These are phyloP conservation scores for Palythoa grandiflora DNA, from an alignment of 92 coral and sea anemone species.

Conservation along the genomic window DNA sequence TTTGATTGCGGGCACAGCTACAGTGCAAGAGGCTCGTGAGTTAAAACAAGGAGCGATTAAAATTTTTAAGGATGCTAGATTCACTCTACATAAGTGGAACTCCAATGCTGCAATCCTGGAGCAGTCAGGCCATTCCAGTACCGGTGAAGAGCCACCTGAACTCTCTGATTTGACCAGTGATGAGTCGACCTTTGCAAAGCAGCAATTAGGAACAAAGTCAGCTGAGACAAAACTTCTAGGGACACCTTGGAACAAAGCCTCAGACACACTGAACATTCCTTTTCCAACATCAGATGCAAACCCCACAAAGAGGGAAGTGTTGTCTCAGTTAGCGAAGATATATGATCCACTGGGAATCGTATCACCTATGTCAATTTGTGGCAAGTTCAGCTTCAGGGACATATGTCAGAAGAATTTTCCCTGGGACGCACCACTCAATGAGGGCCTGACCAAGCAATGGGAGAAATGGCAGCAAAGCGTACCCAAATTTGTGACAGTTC, in stretches of 20 bases:
- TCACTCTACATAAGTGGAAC: too few relatives aligned
- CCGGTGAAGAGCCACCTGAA: too few relatives aligned
- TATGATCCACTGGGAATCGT: constrained; percentile 45
- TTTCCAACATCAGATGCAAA: constrained; percentile 23
- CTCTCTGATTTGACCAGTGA: too few relatives aligned
- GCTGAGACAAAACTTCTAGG: too few relatives aligned
- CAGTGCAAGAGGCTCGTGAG: too few relatives aligned
- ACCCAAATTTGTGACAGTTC: constrained; percentile 5
- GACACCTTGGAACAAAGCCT: constrained; percentile 33
- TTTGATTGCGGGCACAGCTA: too few relatives aligned
- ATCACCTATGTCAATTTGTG: constrained; percentile 43
- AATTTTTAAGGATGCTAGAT: too few relatives aligned
- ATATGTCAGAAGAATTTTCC: constrained; percentile 31
- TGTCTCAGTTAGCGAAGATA: constrained; percentile 31
- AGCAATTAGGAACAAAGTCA: too few relatives aligned
- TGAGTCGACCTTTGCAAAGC: too few relatives aligned
- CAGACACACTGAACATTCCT: constrained; percentile 26
- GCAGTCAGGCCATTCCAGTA: too few relatives aligned
- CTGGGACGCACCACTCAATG: constrained; percentile 45
- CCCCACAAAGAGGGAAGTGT: constrained; percentile 21
- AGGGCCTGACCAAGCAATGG: constrained; percentile 31
- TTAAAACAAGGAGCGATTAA: too few relatives aligned
- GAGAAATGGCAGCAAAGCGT: constrained; percentile 9
- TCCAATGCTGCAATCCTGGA: too few relatives aligned
- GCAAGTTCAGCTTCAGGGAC: constrained; percentile 38